Base-by-base conservation (phyloP, 2,113 vertebrate genomes). In the Solenodon paradoxus region DNA sequence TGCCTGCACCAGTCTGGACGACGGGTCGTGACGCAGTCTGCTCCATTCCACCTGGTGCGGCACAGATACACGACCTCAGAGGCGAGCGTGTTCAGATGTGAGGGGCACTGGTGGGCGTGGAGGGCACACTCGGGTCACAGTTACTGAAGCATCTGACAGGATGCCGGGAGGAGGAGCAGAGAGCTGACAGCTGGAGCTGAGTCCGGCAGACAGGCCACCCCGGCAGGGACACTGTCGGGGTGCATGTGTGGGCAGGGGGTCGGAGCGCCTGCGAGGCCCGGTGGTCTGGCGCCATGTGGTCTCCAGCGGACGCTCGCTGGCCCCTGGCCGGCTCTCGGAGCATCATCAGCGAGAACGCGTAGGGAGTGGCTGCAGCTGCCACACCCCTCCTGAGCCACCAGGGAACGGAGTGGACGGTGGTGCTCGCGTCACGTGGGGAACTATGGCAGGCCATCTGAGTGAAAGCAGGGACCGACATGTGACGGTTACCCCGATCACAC, bases 401-500 rank as follows among this genome's bases (percentile, higher is more conserved):
- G n/a, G n/a, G n/a, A n/a, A n/a, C n/a, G n/a, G n/a, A n/a, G 51
- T 11, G 51, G 17, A 53, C 10, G 17, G 51, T 32, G 81, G 92
- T 69, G 94, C 95, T 38, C 17, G 38, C 1, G 9, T 30, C 5
- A 11, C 69, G 30, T 35, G 55, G 47, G 59, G 4, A 42, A 2
- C 90, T 71, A 49, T 12, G 28, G 63, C 74, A 30, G 63, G 42
- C 93, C 64, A 8, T 79, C 92, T 95, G 88, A 88, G 95, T 92
- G 80, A 55, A 86, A 66, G 95, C 94, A 61, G 11, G 59, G 79
- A 77, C n/a, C 74, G 57, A 91, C 95, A 45, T 42, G 57, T n/a
- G 92, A 92, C 96, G 78, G 84, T 94, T 92, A 86, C 38, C 75
- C 84, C n/a, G 66, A 84, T 95, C 81, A 95, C 92, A 69, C 74